Evolutionary conservation across 30 jellyfish, hydroid and myxozoan species (phyloP).

Genomic region (Pseudorhiza aurosa): DNA sequence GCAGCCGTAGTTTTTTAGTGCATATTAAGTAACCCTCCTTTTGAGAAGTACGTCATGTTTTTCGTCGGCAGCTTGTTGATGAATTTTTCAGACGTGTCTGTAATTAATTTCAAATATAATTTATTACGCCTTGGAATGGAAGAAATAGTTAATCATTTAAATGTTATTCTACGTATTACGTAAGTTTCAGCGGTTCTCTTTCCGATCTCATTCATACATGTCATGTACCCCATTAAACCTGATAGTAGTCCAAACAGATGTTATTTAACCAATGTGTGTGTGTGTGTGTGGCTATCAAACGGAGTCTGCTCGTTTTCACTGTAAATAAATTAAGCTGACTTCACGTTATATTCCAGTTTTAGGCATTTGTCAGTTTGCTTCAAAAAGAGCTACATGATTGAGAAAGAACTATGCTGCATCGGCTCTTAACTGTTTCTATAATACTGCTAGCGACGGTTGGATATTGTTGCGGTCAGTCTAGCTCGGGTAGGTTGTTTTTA

Average conservation of each 20-base stretch:
- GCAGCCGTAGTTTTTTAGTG: no score
- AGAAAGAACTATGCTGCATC: background rate
- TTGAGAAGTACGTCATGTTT: no score
- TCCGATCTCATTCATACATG: no score
- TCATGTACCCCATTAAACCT: no score
- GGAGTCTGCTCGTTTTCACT: background rate
- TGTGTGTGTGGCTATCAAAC: background rate
- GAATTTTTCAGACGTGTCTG: no score
- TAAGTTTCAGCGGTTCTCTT: no score
- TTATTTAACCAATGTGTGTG: background rate
- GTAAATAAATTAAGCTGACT: background rate
- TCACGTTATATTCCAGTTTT: background rate
- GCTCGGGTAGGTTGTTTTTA: background rate
- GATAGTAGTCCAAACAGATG: slow-evolving; percentile 7
- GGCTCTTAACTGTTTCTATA: background rate
- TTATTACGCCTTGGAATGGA: no score
- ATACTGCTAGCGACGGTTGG: background rate
- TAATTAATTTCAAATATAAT: no score
- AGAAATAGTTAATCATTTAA: no score
- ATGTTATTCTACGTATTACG: no score
- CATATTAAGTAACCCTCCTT: no score
- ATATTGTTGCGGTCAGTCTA: background rate
- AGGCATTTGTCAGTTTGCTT: background rate
- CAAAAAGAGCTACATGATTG: background rate
- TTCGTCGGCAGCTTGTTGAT: no score